Base-by-base conservation (phyloP, 2,113 vertebrate genomes). In the Aspidoscelis tigris region DNA sequence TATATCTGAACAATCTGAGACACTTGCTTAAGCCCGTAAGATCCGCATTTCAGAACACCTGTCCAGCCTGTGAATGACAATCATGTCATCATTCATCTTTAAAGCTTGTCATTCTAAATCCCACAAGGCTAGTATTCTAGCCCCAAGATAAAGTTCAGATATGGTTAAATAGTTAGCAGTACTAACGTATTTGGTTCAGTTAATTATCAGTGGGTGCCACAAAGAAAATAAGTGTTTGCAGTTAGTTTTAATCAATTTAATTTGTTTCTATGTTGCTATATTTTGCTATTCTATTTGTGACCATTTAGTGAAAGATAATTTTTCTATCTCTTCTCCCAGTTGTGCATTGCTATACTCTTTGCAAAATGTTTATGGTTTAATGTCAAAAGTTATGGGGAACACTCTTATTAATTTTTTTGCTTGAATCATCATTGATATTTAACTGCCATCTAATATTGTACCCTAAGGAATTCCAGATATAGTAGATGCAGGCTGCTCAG, bases 1-100 rank as follows among this genome's bases (percentile, higher is more conserved):
- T 90, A 85, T 66, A 41, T 73, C 85, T 0, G 69, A 92, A 89
- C 87, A 65, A 41, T 73, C 66, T 0, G 69, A 92, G 89, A 86
- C 80, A 86, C 61, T 44, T 0, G 90, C 86, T 88, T 77, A 6
- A 88, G 78, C 84, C 89, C 66, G 90, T 81, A 84, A 14, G 76
- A 91, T 87, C 88, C 47, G 3, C 70, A 10, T 43, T 84, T 88
- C 4, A 5, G 72, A 94, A 91, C 94, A 95, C 92, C 95, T 93
- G 94, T 93, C 91, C 89, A 82, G 74, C 72, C 77, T 91, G 24
- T 53, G 90, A 91, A 84, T 93, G 92, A 90, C 93, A 94, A 90
- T 92, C 85, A 89, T 94, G 88, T 91, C 90, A 91, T 90, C 89
- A 90, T 89, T 90, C 93, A 93, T 68, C 87, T 77, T 5, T 83